phyloP scores from a whole-genome alignment of 2,888 invertebrate genomes.

The Ectemnius lituratus region DNA sequence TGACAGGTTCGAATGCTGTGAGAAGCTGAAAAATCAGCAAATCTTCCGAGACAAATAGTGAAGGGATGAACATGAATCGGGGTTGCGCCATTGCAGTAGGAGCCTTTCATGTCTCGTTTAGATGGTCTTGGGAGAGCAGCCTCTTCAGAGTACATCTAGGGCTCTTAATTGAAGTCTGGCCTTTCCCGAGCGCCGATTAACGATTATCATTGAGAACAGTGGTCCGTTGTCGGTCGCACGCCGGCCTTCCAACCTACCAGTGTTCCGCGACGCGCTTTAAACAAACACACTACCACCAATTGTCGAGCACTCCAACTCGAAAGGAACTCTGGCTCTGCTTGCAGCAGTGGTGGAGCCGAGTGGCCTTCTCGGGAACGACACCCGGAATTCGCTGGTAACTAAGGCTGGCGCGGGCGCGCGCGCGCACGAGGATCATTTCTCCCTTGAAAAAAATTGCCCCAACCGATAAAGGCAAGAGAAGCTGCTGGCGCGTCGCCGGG shows the following conservation, averaged over 20 bases:
- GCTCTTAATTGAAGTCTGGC: conserved; percentile 60
- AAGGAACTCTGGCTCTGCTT: not conserved
- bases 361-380: no score
- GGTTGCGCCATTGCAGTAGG: conserved; percentile 3
- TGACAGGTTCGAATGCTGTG: not conserved
- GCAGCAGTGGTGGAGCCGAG: not conserved
- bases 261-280: conserved; percentile 10
- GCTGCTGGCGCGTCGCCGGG: not conserved
- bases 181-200: conserved; percentile 59
- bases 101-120: conserved; percentile 44
- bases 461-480: not conserved
- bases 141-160: conserved; percentile 51
- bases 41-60: not conserved
- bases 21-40: not conserved
- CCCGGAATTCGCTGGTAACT: no score
- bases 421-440: no score
- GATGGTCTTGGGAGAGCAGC: conserved; percentile 34
- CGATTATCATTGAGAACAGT: conserved; percentile 65
- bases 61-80: conserved; percentile 10
- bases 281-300: conserved; percentile 14
- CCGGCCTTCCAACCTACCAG: conserved; percentile 35
- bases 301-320: not conserved
- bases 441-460: not conserved
- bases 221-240: conserved; percentile 60
- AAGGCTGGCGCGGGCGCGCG: no score